Percentiles rank a stretch among this genome's conserved stretches.
These are phyloP conservation scores for Temnopleurus reevesii DNA, from an alignment of 53 echinoderm and acorn worm genomes.

Conservation along the genomic window DNA sequence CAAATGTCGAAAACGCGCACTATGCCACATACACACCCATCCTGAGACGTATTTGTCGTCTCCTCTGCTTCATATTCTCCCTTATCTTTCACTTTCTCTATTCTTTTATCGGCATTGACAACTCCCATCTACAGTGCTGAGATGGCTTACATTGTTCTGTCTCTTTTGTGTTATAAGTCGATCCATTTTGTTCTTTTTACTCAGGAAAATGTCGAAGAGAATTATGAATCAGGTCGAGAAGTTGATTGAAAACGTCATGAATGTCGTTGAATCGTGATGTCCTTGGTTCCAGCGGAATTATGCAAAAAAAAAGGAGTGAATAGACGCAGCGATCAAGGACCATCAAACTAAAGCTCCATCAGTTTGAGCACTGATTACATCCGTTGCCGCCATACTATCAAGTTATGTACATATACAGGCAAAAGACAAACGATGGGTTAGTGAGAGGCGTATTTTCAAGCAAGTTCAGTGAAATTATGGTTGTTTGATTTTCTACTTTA, in stretches of 20 bases:
- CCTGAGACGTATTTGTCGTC: neutral
- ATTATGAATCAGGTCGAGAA: neutral
- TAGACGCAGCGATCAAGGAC: neutral
- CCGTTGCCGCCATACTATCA: too few relatives aligned
- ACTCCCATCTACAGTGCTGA: neutral
- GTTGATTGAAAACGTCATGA: neutral
- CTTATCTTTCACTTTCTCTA: neutral
- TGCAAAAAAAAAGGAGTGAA: neutral
- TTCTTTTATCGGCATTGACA: neutral
- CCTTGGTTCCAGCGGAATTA: neutral
- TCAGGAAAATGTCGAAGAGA: neutral
- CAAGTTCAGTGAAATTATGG: too few relatives aligned
- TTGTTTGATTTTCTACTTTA: too few relatives aligned
- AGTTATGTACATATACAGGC: too few relatives aligned
- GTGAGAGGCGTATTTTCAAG: too few relatives aligned
- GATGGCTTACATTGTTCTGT: neutral
- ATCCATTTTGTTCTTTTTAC: neutral
- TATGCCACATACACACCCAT: too few relatives aligned
- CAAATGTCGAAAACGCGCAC: neutral
- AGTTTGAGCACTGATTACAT: too few relatives aligned
- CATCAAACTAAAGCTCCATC: neutral
- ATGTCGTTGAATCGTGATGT: neutral
- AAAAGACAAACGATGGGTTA: too few relatives aligned
- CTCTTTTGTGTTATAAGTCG: neutral
- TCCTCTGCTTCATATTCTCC: neutral